A percentile compares a stretch with the other conserved stretches of the same genome.
Conservation (phyloP, 2,797 vertebrate genomes). For the Takifugu rubripes region DNA sequence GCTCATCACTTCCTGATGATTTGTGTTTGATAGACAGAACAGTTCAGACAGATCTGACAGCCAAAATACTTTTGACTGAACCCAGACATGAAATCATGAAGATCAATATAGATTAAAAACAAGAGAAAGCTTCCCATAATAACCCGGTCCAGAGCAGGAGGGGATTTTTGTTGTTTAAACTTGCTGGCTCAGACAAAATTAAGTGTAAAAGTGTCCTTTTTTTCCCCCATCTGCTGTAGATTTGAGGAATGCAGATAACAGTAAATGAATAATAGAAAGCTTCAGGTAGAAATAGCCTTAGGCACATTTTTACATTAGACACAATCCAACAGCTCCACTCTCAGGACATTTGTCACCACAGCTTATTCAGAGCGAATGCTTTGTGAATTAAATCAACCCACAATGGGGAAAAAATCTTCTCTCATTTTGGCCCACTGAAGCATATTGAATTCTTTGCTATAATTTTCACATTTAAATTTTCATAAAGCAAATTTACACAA, state of each 20-base stretch:
- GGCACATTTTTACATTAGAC: constrained; percentile 35
- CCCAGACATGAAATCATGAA: background rate
- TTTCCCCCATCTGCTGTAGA: constrained; percentile 17
- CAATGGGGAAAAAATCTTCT: constrained; percentile 24
- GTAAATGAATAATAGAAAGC: constrained; percentile 21
- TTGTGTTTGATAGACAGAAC: too few species aligned
- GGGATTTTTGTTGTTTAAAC: background rate
- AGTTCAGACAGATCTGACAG: background rate
- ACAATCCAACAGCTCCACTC: constrained; percentile 40
- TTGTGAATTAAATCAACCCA: constrained; percentile 33
- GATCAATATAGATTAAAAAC: background rate
- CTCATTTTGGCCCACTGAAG: constrained; percentile 8
- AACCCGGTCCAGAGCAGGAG: background rate
- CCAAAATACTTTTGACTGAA: constrained; percentile 2
- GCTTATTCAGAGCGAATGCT: constrained; percentile 31
- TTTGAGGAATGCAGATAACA: constrained; percentile 19
- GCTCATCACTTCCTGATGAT: too few species aligned
- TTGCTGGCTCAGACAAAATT: constrained; percentile 1
- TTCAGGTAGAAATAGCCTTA: constrained; percentile 22
- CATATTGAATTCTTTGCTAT: constrained; percentile 11
- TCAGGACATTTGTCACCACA: constrained; percentile 28
- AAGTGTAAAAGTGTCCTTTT: constrained; percentile 9
- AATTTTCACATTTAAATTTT: constrained; percentile 6
- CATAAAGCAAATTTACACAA: background rate
- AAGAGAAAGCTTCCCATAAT: constrained; percentile 1